Conservation (phyloP, 2,113 vertebrate genomes). For the Panurus biarmicus region DNA sequence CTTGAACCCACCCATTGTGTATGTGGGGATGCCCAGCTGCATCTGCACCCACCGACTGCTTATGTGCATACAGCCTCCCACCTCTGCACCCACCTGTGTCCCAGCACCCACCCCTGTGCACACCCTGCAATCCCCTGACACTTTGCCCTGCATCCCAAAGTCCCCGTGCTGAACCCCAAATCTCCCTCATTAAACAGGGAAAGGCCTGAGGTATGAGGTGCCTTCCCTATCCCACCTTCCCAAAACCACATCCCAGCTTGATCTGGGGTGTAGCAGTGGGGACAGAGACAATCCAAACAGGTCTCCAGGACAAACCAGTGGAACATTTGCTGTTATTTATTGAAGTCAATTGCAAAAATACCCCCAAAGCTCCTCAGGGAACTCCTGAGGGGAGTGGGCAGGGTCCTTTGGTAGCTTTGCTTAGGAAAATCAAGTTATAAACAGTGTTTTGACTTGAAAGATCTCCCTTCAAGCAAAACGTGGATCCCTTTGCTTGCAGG, state of each 20-base stretch:
- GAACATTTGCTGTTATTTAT: background rate
- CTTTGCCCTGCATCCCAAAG: background rate
- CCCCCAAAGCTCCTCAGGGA: background rate
- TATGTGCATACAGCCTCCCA: background rate
- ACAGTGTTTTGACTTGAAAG: background rate
- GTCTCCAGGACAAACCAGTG: too few species aligned
- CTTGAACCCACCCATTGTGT: accelerated
- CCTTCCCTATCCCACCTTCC: background rate
- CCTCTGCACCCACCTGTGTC: background rate
- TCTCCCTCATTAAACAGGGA: background rate
- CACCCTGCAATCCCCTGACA: background rate
- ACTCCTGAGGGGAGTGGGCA: accelerated
- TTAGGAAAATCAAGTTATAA: background rate
- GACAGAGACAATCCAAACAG: accelerated
- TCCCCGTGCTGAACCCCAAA: background rate
- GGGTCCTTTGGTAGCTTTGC: background rate
- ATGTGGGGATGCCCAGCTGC: accelerated
- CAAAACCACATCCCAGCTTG: background rate
- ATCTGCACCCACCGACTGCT: background rate
- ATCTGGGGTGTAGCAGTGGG: background rate
- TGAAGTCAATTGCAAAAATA: background rate
- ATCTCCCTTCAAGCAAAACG: background rate
- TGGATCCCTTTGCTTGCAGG: background rate
- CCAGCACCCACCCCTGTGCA: too few species aligned
- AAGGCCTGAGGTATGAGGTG: background rate